phyloP scores from a whole-genome alignment of 2,888 invertebrate species.

The Tolmerus cingulatus region DNA sequence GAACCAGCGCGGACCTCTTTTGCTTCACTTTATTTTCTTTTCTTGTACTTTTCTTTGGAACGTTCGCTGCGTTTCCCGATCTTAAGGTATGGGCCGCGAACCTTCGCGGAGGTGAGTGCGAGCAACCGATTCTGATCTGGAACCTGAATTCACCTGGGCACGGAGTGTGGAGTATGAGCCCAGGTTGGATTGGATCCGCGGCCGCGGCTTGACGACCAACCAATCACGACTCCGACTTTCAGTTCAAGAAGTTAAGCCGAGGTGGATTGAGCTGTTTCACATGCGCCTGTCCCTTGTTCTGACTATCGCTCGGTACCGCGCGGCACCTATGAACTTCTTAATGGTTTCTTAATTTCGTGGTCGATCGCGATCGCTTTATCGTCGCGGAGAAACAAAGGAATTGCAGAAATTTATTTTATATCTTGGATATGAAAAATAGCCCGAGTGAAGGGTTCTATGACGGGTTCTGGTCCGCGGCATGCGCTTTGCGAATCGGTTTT shows the following conservation, averaged over 20 bases:
- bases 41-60: background rate
- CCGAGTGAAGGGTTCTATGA: conserved; percentile 5
- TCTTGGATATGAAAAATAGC: background rate
- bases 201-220: conserved; percentile 11
- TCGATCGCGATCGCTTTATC: conserved; percentile 6
- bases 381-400: background rate
- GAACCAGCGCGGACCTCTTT: background rate
- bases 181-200: background rate
- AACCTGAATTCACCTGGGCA: conserved; percentile 27
- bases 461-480: background rate
- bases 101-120: background rate
- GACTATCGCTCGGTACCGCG: conserved; percentile 27
- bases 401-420: background rate
- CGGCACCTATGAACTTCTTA: conserved; percentile 42
- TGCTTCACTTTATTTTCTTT: too few relatives aligned
- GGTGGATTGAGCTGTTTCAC: conserved; percentile 46
- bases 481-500: background rate
- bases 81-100: background rate
- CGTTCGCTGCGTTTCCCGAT: background rate
- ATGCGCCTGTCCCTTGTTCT: conserved; percentile 27
- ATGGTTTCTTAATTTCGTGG: conserved; percentile 31
- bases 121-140: conserved; percentile 24
- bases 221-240: conserved; percentile 44
- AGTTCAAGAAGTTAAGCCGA: conserved; percentile 44
- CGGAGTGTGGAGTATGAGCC: conserved; percentile 4